A percentile compares a stretch with the other conserved stretches of the same genome.
These are phyloP conservation scores for Onychostoma macrolepis DNA, from an alignment of 2,113 vertebrate genomes.

Conservation along the genomic window DNA sequence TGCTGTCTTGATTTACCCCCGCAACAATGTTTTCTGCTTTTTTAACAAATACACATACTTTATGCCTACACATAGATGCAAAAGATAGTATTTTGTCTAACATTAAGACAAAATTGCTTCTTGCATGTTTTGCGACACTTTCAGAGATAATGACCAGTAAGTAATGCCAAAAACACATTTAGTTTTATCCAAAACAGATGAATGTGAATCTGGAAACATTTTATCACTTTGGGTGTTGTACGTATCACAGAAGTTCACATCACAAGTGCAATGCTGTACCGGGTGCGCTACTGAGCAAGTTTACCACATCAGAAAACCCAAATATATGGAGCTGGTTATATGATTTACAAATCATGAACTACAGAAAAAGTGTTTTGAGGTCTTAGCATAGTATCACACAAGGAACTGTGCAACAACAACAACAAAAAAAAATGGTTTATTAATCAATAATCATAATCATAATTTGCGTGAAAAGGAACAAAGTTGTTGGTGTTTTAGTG, in stretches of 20 bases:
- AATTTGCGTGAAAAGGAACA: neutral
- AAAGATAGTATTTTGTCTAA: too few species aligned
- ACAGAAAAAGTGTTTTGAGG: neutral
- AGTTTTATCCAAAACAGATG: neutral
- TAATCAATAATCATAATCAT: neutral
- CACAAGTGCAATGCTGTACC: neutral
- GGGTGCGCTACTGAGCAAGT: neutral
- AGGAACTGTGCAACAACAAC: too few species aligned
- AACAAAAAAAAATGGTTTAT: too few species aligned
- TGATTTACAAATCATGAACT: neutral
- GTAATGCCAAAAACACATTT: neutral
- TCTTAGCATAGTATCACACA: neutral
- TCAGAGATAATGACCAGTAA: neutral
- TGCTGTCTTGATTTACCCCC: neutral
- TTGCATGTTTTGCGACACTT: neutral
- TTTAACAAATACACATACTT: too few species aligned
- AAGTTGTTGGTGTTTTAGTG: neutral
- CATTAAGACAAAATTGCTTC: too few species aligned
- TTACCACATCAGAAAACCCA: neutral
- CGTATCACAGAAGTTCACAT: neutral
- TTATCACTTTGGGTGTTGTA: neutral
- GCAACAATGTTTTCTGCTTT: too few species aligned
- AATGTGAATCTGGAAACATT: neutral
- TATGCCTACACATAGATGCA: too few species aligned
- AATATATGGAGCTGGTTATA: neutral